A percentile compares a stretch with the other conserved stretches of the same genome.
phyloP scores from a whole-genome alignment of 2,113 vertebrate genomes.

The Vimba vimba region DNA sequence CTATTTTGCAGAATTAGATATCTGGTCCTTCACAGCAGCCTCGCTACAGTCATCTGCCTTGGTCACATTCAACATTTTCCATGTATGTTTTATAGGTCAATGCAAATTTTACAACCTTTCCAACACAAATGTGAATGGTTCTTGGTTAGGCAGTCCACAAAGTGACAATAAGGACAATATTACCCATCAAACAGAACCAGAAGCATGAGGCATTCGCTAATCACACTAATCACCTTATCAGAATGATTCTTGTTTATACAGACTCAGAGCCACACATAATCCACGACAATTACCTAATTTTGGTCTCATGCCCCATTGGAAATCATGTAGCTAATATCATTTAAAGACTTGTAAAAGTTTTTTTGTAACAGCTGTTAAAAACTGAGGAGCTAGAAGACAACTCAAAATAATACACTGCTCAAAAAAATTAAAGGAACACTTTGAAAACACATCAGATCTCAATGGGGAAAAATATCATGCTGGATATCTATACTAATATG shows the following conservation, averaged over 20 bases:
- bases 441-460: no score
- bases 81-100: neutral
- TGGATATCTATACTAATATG: no score
- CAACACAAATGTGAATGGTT: neutral
- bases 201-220: neutral
- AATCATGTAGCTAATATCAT: no score
- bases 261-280: neutral
- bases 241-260: neutral
- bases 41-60: neutral
- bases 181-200: neutral
- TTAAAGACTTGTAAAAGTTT: no score
- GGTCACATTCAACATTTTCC: neutral
- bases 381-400: no score
- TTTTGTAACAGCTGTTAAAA: no score
- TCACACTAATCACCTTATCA: neutral
- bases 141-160: neutral
- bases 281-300: neutral
- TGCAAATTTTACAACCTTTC: neutral
- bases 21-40: neutral
- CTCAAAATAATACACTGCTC: no score
- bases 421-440: no score
- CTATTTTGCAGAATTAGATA: neutral
- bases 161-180: neutral
- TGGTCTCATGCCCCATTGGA: no score
- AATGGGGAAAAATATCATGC: no score